A percentile compares a stretch with the other conserved stretches of the same genome.
Evolutionary conservation across 2,888 invertebrate genomes (phyloP).

Genomic region (Lysandra bellargus): DNA sequence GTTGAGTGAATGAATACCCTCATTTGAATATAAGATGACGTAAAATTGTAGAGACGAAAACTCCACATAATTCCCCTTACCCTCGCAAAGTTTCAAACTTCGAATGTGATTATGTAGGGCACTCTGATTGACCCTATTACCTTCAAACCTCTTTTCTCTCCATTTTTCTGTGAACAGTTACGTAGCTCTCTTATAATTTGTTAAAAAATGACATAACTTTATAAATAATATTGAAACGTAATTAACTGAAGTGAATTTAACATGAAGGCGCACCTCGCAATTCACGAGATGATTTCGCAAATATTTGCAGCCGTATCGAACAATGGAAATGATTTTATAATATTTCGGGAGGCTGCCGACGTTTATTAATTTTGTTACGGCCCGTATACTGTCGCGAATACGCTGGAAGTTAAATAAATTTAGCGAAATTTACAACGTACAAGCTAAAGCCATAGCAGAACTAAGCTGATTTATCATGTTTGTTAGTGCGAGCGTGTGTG

Average conservation of each 20-base stretch:
- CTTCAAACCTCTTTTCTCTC: neutral
- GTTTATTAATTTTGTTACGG: slow-evolving; percentile 14
- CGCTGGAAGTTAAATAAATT: slow-evolving; percentile 24
- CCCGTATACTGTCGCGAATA: slow-evolving; percentile 12
- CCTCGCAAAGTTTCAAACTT: slow-evolving; percentile 13
- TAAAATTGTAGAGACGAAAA: slow-evolving; percentile 8
- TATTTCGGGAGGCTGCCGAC: neutral
- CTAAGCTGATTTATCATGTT: slow-evolving; percentile 45
- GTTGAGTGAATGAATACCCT: neutral
- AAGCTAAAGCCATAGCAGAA: slow-evolving; percentile 45
- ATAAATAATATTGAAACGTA: neutral
- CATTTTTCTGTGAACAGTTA: neutral
- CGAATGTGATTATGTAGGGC: neutral
- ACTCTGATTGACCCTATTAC: slow-evolving; percentile 10
- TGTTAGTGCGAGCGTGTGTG: slow-evolving; percentile 41
- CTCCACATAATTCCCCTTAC: slow-evolving; percentile 4
- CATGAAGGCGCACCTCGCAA: neutral
- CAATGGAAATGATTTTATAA: slow-evolving; percentile 10
- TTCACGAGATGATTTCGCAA: neutral
- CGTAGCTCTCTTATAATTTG: neutral
- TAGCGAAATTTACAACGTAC: slow-evolving; percentile 30
- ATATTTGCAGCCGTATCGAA: slow-evolving; percentile 4
- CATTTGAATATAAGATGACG: neutral
- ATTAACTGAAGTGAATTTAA: neutral
- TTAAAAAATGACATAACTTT: neutral